These are phyloP conservation scores for Hermaeophaga mercurialis DNA, from an alignment of 2,888 invertebrate genomes.

Conservation along the genomic window DNA sequence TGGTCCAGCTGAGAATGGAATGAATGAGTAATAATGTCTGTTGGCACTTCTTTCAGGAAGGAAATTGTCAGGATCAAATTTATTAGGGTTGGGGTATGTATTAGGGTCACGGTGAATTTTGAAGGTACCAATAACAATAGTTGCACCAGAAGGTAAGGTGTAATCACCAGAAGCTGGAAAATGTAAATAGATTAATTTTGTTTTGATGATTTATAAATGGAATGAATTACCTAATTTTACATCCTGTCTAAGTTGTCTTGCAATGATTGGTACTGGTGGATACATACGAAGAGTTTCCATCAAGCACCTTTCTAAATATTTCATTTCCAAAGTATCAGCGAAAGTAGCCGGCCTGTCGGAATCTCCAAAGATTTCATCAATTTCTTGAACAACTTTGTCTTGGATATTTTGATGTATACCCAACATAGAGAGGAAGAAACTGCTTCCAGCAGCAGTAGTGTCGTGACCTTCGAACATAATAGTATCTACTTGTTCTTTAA, in stretches of 20 bases:
- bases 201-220: slow-evolving; percentile 9
- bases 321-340: slow-evolving; percentile 79
- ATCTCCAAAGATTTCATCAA: slow-evolving; percentile 78
- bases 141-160: slow-evolving; percentile 71
- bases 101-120: slow-evolving; percentile 70
- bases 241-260: slow-evolving; percentile 72
- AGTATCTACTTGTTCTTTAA: slow-evolving; percentile 85
- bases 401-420: slow-evolving; percentile 77
- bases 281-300: slow-evolving; percentile 78
- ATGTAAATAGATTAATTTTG: slow-evolving; percentile 2
- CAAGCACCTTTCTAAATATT: slow-evolving; percentile 78
- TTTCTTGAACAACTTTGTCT: slow-evolving; percentile 72
- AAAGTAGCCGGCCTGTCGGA: slow-evolving; percentile 78
- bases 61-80: slow-evolving; percentile 81
- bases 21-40: slow-evolving; percentile 78
- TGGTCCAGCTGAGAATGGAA: slow-evolving; percentile 82
- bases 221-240: slow-evolving; percentile 65
- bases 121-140: slow-evolving; percentile 70
- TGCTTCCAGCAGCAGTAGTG: slow-evolving; percentile 84
- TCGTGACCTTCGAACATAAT: slow-evolving; percentile 91
- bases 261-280: slow-evolving; percentile 81
- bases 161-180: slow-evolving; percentile 66
- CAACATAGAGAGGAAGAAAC: slow-evolving; percentile 74
- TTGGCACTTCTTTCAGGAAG: slow-evolving; percentile 75
- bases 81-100: slow-evolving; percentile 71